Percentiles rank a stretch among this genome's conserved stretches.
Evolutionary conservation across 2,113 vertebrate species (phyloP).

Genomic region (Anarhynchus alexandrinus): DNA sequence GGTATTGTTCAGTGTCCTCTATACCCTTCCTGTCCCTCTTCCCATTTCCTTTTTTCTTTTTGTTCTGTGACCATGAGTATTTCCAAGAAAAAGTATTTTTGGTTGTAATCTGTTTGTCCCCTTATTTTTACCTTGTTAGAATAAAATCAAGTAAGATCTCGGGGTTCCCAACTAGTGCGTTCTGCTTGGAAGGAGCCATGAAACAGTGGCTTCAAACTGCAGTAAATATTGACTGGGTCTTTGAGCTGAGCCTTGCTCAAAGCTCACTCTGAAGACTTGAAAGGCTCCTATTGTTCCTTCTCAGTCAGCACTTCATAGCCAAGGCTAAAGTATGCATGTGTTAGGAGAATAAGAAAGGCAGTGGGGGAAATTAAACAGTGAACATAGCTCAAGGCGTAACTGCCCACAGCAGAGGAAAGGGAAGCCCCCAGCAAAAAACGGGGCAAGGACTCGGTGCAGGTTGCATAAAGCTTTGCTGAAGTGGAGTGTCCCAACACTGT

Average conservation of each 20-base stretch:
- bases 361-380: constrained; percentile 42
- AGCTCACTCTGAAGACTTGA: constrained; percentile 71
- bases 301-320: constrained; percentile 75
- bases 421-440: constrained; percentile 30
- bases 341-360: constrained; percentile 73
- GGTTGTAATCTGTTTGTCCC: constrained; percentile 16
- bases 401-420: constrained; percentile 27
- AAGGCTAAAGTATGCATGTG: constrained; percentile 80
- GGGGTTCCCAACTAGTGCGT: background rate
- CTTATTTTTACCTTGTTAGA: background rate
- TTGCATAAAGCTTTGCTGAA: constrained; percentile 22
- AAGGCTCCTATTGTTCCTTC: constrained; percentile 84
- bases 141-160: constrained; percentile 13
- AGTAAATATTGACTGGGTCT: constrained; percentile 76
- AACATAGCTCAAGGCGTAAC: constrained; percentile 71
- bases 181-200: constrained; percentile 60
- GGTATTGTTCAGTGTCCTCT: background rate
- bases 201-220: constrained; percentile 65
- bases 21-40: background rate
- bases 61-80: background rate
- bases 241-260: constrained; percentile 59
- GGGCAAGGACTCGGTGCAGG: background rate
- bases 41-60: background rate
- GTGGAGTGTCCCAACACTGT: background rate
- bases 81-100: constrained; percentile 32